Percentiles rank a stretch among this genome's conserved stretches.
Conservation (phyloP, 2,888 invertebrate genomes). For the Schizaphis graminum region DNA sequence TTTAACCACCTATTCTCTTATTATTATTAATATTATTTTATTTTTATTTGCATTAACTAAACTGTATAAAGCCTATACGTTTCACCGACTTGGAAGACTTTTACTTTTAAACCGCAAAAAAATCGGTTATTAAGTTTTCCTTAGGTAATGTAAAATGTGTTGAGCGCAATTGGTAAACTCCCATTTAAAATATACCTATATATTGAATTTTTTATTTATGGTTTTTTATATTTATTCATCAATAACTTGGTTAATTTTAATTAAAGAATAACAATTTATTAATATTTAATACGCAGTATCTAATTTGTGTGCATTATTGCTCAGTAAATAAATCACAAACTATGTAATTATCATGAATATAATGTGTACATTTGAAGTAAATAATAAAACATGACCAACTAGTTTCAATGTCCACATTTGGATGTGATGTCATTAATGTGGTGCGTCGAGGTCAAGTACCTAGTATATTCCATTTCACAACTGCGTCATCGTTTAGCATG, state of each 20-base stretch:
- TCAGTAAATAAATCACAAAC: neutral
- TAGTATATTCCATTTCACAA: neutral
- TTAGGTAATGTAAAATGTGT: no score
- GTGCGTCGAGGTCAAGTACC: neutral
- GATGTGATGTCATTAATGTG: conserved; percentile 3
- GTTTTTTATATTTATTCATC: neutral
- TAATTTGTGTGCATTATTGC: neutral
- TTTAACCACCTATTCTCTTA: no score
- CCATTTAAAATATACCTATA: neutral
- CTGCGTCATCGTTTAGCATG: neutral
- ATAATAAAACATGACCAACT: neutral
- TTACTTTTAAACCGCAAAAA: no score
- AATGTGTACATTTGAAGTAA: neutral
- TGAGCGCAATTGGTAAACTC: no score
- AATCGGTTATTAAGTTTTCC: no score
- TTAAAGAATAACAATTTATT: neutral
- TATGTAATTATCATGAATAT: neutral
- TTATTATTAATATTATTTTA: no score
- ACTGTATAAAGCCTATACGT: no score
- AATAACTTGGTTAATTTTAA: neutral
- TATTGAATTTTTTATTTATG: neutral
- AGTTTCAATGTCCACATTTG: conserved; percentile 6
- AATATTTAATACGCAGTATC: neutral
- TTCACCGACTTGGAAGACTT: no score
- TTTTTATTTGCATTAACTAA: no score